These are phyloP conservation scores for Spea hammondii DNA, from an alignment of 2,797 vertebrate genomes.

Conservation along the genomic window DNA sequence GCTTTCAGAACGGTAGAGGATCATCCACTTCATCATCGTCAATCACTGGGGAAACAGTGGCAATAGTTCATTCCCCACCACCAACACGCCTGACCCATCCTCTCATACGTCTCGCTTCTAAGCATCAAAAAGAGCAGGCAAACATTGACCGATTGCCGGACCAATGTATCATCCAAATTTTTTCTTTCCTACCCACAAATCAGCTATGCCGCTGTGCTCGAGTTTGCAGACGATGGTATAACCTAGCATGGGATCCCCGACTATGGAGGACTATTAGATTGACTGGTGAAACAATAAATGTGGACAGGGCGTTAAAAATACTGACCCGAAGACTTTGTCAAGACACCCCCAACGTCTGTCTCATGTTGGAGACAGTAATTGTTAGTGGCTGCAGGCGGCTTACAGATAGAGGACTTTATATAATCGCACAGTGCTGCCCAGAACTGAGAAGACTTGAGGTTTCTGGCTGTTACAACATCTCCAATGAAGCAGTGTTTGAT, in stretches of 20 bases:
- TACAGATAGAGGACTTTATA: conserved; percentile 90
- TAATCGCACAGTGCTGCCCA: conserved; percentile 91
- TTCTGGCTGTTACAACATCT: conserved; percentile 92
- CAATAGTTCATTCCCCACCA: conserved; percentile 83
- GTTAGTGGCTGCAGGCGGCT: conserved; percentile 91
- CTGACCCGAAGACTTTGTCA: conserved; percentile 93
- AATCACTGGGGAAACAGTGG: conserved; percentile 85
- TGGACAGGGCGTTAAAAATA: conserved; percentile 89
- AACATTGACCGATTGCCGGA: conserved; percentile 88
- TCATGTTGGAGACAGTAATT: conserved; percentile 91
- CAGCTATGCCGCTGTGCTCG: conserved; percentile 93
- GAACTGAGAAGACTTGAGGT: conserved; percentile 91
- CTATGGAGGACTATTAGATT: conserved; percentile 89
- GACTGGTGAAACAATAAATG: conserved; percentile 86
- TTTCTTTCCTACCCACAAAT: conserved; percentile 91
- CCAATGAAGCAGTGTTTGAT: conserved; percentile 92
- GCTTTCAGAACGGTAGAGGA: conserved; percentile 82
- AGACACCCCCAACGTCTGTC: conserved; percentile 96
- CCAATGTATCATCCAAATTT: conserved; percentile 81
- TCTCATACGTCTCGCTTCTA: conserved; percentile 75
- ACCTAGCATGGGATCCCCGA: conserved; percentile 92
- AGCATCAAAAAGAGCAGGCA: conserved; percentile 78
- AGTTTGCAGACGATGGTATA: conserved; percentile 94
- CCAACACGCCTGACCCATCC: conserved; percentile 74
- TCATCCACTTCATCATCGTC: conserved; percentile 88